Evolutionary conservation across 2,888 invertebrate species (phyloP), one percentile per base, ranked within the genome.

Genomic region (Prosapia bicincta): DNA sequence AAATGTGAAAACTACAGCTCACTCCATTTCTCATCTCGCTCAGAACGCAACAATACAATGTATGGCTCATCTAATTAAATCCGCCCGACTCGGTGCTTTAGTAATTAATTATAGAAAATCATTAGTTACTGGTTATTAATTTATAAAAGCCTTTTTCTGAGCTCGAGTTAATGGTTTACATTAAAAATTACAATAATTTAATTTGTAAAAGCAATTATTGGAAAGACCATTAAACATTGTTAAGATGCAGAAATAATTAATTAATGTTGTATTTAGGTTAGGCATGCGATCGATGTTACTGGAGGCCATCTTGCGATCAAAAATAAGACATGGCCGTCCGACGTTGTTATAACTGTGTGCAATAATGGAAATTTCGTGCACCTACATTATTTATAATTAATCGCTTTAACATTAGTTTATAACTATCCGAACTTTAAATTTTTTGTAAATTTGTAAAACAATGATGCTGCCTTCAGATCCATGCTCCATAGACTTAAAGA

Each of bases 71-170:
- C 54, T 54, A 54, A 54, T 54, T 54, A 20, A 38, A n/a, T n/a
- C 13, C n/a, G 20, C 20, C 54, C 20, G 20, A 3, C 54, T 9
- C 3, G 7, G 54, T 13, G 15, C 13, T 54, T 54, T 20, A 54
- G 54, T 54, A 54, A 54, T 54, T 54, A 54, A 54, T 54, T 54
- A 54, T 54, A 54, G 54, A 54, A 54, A 54, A 54, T 54, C 54
- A 54, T 54, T 54, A 54, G 54, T 54, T 54, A 54, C 54, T 54
- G 54, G 54, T 20, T 54, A 20, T 54, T 54, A 54, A 54, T 10
- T 54, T 20, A 54, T 54, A 54, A 54, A 54, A 9, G 20, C n/a
- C 20, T 20, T 54, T 54, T n/a, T 20, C 38, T 30, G 38, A 38
- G 20, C 54, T 9, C 3, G 54, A 54, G 54, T 54, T 54, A 54